A percentile compares a stretch with the other conserved stretches of the same genome.
These are phyloP conservation scores for Coranthus polyacanthus DNA, from an alignment of 2,797 vertebrate species.

Conservation along the genomic window DNA sequence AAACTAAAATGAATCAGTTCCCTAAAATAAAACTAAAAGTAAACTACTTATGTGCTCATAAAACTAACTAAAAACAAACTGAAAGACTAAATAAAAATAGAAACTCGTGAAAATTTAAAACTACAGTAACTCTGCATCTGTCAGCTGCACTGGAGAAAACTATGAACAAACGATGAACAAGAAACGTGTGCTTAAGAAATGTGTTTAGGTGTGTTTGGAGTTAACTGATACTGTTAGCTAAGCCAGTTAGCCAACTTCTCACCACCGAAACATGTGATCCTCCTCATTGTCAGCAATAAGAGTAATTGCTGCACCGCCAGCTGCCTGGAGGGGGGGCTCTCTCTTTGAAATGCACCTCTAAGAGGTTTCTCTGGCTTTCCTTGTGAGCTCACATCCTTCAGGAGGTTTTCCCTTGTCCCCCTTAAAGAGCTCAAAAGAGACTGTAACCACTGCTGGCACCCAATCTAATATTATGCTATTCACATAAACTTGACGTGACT, in stretches of 20 bases:
- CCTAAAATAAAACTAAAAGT: no score
- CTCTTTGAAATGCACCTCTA: conserved; percentile 7
- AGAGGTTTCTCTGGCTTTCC: background rate
- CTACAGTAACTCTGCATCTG: no score
- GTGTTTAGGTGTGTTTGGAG: background rate
- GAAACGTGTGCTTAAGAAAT: no score
- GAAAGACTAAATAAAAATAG: no score
- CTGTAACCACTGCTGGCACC: background rate
- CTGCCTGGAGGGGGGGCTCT: conserved; percentile 27
- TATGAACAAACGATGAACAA: no score
- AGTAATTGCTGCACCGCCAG: background rate
- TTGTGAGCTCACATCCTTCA: background rate
- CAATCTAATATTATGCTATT: conserved; percentile 6
- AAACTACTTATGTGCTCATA: no score
- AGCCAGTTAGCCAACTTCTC: background rate
- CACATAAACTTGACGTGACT: conserved; percentile 16
- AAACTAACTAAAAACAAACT: no score
- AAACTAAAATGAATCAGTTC: no score
- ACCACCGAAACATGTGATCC: background rate
- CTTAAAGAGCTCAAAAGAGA: background rate
- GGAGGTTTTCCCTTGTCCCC: background rate
- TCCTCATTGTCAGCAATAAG: background rate
- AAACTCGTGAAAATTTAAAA: no score
- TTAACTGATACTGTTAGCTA: background rate
- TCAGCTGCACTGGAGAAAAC: no score